Evolutionary conservation across 2,888 invertebrate genomes (phyloP).

Genomic region (Ochropleura leucogaster): DNA sequence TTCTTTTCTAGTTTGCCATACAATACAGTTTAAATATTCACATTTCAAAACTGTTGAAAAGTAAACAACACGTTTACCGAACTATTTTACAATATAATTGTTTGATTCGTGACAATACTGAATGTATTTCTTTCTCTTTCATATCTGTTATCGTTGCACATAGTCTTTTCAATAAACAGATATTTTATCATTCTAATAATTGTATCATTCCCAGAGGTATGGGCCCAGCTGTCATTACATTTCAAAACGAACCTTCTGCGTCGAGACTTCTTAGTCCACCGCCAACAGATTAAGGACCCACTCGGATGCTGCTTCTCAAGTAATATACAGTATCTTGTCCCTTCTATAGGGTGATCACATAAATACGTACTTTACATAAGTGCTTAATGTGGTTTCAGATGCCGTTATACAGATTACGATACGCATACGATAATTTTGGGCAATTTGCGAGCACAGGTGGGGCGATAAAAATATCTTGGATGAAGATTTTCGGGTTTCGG

Average conservation of each 20-base stretch:
- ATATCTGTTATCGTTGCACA: too few species aligned
- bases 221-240: too few species aligned
- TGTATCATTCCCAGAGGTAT: too few species aligned
- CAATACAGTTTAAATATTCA: neutral
- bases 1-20: neutral
- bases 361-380: conserved; percentile 47
- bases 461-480: conserved; percentile 34
- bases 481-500: neutral
- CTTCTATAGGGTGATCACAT: conserved; percentile 32
- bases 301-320: conserved; percentile 28
- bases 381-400: conserved; percentile 48
- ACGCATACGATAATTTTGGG: conserved; percentile 18
- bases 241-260: conserved; percentile 35
- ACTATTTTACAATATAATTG: too few species aligned
- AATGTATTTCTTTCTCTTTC: too few species aligned
- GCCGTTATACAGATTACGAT: conserved; percentile 45
- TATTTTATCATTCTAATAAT: too few species aligned
- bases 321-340: conserved; percentile 37
- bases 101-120: too few species aligned
- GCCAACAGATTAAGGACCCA: conserved; percentile 15
- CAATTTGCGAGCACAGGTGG: conserved; percentile 43
- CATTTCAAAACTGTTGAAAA: neutral
- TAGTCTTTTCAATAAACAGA: too few species aligned
- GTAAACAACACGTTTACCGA: too few species aligned
- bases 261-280: neutral